Base-by-base conservation (phyloP, 2,797 vertebrate genomes). In the Leptodactylus fallax region DNA sequence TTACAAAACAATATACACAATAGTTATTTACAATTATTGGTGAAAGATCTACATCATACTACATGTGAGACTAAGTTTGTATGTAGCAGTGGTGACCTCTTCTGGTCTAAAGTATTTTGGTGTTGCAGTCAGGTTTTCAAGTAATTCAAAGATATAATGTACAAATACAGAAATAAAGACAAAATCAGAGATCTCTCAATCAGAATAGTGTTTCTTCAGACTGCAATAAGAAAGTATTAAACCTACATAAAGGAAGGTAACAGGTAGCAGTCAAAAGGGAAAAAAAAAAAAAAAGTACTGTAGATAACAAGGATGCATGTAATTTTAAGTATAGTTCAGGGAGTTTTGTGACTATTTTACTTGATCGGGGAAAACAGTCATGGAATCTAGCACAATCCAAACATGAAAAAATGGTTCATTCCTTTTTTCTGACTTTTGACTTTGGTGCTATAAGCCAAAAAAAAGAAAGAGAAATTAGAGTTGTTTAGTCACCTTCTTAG, bases 381-480 rank as follows among this genome's bases (percentile, higher is more conserved):
- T 36, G 36, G 36, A 36, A 36, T 36, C 1, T 2, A 1, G 36
- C 36, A 36, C 36, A 36, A 36, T n/a, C 2, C 23, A 79, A 27
- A n/a, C 1, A 67, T 3, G 12, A 3, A 7, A 21, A 53, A 69
- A 55, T 16, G 14, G 76, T n/a, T 90, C 25, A 93, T 61, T 97
- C 95, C 90, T 97, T 99, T 90, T 95, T 96, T 87, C 97, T 96
- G 67, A 96, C 95, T 94, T 97, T 98, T 36, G 97, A 96, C 91
- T 95, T 98, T 1, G 97, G 97, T 65, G 97, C 98, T 99, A 92
- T 90, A 94, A 67, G 88, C 82, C 80, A 63, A 85, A 55, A 91
- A 17, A 83, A 55, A 11, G 56, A 86, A 45, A 67, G 3, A 65
- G 17, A 27, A 10, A 8, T 78, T 69, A 84, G 36, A 36, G 36